Evolutionary conservation across 2,113 vertebrate species (phyloP), one percentile per base, ranked within the genome.

Genomic region (Pseudopipra pipra): DNA sequence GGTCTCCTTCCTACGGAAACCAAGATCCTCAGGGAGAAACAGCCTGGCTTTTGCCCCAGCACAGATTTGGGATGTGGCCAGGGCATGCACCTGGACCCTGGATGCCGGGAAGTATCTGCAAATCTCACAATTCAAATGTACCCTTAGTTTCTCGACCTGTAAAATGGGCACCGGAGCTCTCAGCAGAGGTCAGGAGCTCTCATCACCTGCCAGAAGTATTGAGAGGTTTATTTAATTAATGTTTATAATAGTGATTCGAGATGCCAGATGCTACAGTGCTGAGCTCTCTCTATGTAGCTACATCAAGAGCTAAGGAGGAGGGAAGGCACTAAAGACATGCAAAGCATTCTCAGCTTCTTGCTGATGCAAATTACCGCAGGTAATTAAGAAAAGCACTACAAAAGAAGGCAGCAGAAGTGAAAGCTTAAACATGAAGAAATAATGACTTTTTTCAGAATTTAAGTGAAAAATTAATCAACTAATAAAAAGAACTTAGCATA

Each of bases 401-500:
- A 93, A 95, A 96, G 68, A 83, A 90, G 30, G 73, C 51, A 51
- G 59, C 23, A 71, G 89, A 94, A 95, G 31, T 46, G 73, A 93
- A 92, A 89, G 65, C 58, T 92, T 90, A 86, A 92, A 84, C 65
- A 78, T 46, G 55, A 94, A 85, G 87, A 91, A 96, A 94, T 94
- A 93, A 95, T 68, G 18, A 87, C 54, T 81, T 93, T 94, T 59
- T 96, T 93, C 37, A 75, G 68, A 63, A 93, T 85, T 90, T 81
- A 90, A 89, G 93, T 85, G 65, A 97, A 93, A 95, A 96, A 96
- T 90, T 96, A 96, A 95, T 95, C 93, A 97, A 91, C 85, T 94
- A 95, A 92, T 95, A 89, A 87, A 95, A 98, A 95, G 58, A 93
- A 88, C 76, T 91, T 95, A 85, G 65, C 61, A 20, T 63, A 19